Percentiles rank a stretch among this genome's conserved stretches.
phyloP scores from a whole-genome alignment of 1,140 invertebrate genomes.

The Brachionus rubens region DNA sequence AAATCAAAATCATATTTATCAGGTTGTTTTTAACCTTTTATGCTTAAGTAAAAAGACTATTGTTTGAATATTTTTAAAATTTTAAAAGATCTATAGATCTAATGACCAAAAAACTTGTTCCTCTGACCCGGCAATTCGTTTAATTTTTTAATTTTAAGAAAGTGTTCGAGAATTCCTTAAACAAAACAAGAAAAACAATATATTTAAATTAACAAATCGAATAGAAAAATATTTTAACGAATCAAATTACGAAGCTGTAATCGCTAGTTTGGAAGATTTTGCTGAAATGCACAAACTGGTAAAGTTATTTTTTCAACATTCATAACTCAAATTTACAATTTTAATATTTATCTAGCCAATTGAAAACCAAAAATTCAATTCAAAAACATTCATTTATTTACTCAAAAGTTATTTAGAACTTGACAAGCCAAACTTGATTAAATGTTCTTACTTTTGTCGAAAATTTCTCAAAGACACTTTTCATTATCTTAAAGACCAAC shows the following conservation, averaged over 20 bases:
- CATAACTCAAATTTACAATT: too few relatives aligned
- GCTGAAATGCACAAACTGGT: slow-evolving; percentile 32
- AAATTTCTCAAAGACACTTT: slow-evolving; percentile 26
- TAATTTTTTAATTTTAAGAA: slow-evolving; percentile 7
- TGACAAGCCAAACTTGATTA: background rate
- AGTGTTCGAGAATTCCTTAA: slow-evolving; percentile 36
- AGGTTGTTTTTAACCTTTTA: too few relatives aligned
- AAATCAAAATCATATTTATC: too few relatives aligned
- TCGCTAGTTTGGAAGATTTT: slow-evolving; percentile 25
- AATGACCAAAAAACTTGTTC: too few relatives aligned
- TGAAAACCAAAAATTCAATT: slow-evolving; percentile 22
- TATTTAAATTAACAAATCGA: background rate
- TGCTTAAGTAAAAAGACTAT: too few relatives aligned
- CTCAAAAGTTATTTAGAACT: background rate
- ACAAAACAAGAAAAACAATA: slow-evolving; percentile 8
- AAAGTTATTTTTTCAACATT: background rate
- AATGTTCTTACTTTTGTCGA: slow-evolving; percentile 43
- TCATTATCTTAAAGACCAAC: background rate
- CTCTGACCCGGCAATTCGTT: too few relatives aligned
- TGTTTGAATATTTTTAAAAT: too few relatives aligned
- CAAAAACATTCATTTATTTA: slow-evolving; percentile 13
- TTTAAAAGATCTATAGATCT: too few relatives aligned
- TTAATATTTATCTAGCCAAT: slow-evolving; percentile 3
- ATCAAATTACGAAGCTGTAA: background rate
- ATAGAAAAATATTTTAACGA: slow-evolving; percentile 17